Evolutionary conservation across 2,113 vertebrate genomes (phyloP).

Genomic region (Grallaria varia): DNA sequence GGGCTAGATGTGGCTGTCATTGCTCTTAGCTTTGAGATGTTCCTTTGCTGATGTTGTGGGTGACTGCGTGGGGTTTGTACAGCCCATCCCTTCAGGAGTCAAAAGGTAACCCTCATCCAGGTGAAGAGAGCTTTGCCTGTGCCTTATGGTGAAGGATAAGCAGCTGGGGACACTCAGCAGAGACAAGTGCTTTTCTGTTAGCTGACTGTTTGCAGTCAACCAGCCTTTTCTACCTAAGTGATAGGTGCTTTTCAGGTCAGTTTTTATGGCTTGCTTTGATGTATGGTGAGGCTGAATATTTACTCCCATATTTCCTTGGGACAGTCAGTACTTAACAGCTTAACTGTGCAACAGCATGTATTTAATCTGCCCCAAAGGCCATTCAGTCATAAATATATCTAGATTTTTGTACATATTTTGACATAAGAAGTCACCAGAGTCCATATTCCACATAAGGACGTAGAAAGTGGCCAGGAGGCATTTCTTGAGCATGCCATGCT

Average conservation of each 20-base stretch:
- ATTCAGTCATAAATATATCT: neutral
- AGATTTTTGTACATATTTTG: neutral
- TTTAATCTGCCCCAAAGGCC: neutral
- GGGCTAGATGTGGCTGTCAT: neutral
- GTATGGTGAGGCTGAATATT: neutral
- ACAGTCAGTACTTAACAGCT: neutral
- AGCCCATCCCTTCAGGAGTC: neutral
- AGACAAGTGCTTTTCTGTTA: neutral
- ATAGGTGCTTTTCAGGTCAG: neutral
- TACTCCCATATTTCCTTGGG: neutral
- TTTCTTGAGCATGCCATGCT: rapidly evolving
- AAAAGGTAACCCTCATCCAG: neutral
- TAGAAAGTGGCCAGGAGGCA: neutral
- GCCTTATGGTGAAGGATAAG: neutral
- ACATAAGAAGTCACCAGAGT: neutral
- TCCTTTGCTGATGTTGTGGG: neutral
- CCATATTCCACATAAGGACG: neutral
- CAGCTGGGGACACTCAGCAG: neutral
- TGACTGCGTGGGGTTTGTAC: neutral
- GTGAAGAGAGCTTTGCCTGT: neutral
- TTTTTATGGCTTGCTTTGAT: neutral
- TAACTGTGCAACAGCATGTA: neutral
- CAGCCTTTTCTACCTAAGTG: neutral
- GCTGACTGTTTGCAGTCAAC: neutral
- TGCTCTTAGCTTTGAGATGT: neutral